Evolutionary conservation across 2,113 vertebrate species (phyloP).

Genomic region (Microcebus ravelobensis): DNA sequence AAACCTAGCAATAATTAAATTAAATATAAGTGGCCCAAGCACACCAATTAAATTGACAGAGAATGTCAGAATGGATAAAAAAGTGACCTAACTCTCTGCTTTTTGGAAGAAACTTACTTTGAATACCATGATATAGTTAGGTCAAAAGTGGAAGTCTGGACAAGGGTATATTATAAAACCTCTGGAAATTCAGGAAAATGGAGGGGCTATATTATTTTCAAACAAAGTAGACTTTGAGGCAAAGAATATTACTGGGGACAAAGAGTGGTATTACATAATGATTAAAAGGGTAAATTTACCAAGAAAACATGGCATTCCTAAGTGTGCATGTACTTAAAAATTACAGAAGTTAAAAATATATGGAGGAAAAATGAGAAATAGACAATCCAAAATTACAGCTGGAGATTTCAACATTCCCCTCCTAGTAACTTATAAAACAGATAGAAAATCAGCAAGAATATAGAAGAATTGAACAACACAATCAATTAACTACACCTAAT

Average conservation of each 20-base stretch:
- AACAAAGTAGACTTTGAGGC: not conserved
- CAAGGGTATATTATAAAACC: not conserved
- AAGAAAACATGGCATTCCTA: not conserved
- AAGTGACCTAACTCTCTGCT: not conserved
- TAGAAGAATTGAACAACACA: not conserved
- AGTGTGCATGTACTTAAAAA: not conserved
- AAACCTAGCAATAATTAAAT: not conserved
- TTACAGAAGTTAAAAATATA: not conserved
- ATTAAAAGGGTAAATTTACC: not conserved
- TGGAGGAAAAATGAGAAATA: not conserved
- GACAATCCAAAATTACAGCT: not conserved
- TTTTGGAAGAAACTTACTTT: not conserved
- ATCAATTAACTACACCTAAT: not conserved
- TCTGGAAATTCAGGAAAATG: not conserved
- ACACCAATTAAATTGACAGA: not conserved
- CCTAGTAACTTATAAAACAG: not conserved
- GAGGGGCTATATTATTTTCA: not conserved
- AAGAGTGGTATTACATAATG: not conserved
- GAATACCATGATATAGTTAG: not conserved
- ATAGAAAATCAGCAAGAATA: not conserved
- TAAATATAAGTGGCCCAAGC: not conserved
- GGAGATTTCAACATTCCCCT: not conserved
- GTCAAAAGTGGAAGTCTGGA: not conserved
- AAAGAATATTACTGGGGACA: not conserved
- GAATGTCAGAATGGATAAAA: not conserved